Evolutionary conservation across 2,888 invertebrate genomes (phyloP).

Genomic region (Tridacna gigas): DNA sequence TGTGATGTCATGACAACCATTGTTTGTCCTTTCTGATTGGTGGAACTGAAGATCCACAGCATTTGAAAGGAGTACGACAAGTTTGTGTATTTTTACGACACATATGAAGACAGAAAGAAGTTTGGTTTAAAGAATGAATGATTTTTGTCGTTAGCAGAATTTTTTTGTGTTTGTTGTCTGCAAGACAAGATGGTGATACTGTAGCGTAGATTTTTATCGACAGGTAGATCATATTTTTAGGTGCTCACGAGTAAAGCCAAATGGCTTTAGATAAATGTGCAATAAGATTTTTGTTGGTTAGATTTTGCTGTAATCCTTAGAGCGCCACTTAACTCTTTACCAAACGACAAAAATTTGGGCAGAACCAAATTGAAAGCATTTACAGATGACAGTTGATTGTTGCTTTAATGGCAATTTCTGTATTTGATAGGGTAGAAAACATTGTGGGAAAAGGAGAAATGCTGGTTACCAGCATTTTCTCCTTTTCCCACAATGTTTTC

Average conservation of each 20-base stretch:
- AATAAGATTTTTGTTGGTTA: constrained; percentile 8
- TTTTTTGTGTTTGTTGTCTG: background rate
- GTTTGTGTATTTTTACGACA: too few relatives aligned
- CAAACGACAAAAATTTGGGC: too few relatives aligned
- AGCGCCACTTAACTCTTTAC: too few relatives aligned
- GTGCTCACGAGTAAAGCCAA: constrained; percentile 27
- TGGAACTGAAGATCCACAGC: background rate
- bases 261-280: constrained; percentile 22
- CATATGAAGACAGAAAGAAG: background rate
- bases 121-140: background rate
- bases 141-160: background rate
- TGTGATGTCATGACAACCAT: constrained; percentile 20
- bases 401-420: too few relatives aligned
- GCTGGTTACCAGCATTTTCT: too few relatives aligned
- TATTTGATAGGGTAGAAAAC: too few relatives aligned
- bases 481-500: too few relatives aligned
- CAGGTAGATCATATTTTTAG: background rate
- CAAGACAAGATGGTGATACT: constrained; percentile 1
- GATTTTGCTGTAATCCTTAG: background rate
- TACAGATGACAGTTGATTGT: too few relatives aligned
- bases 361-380: too few relatives aligned
- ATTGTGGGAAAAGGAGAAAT: too few relatives aligned
- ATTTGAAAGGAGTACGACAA: background rate
- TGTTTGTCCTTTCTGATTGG: constrained; percentile 13
- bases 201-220: background rate